Conservation (phyloP, 92 coral and sea anemone genomes). For the Phenganax stokvisi region DNA sequence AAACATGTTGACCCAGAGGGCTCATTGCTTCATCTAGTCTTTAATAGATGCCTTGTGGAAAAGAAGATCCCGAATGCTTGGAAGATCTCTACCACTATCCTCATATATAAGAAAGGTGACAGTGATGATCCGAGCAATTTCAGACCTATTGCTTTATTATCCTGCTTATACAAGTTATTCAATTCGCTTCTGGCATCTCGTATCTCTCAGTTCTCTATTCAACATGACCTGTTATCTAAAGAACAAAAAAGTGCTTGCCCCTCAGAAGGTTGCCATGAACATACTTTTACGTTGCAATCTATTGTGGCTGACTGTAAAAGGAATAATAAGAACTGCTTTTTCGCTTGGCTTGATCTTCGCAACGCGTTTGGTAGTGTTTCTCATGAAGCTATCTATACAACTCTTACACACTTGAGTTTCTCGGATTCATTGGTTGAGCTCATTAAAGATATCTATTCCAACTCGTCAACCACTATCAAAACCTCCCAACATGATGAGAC, state of each 20-base stretch:
- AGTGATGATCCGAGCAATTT: not conserved
- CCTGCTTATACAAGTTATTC: not conserved
- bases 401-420: not conserved
- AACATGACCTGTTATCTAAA: not conserved
- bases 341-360: not conserved
- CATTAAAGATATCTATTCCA: not conserved
- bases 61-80: not conserved
- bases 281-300: not conserved
- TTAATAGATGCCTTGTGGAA: not conserved
- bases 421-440: not conserved
- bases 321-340: not conserved
- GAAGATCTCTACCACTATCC: constrained; percentile 4
- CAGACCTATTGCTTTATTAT: not conserved
- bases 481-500: too few relatives aligned
- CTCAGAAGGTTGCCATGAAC: not conserved
- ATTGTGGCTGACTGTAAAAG: not conserved
- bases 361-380: constrained; percentile 19
- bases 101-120: constrained; percentile 11
- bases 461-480: not conserved
- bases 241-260: constrained; percentile 3
- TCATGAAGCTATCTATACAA: not conserved
- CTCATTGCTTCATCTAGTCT: not conserved
- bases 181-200: constrained; percentile 1
- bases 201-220: constrained; percentile 15
- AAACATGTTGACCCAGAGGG: not conserved